Conservation (phyloP, 2,797 vertebrate genomes). For the Labroides dimidiatus region DNA sequence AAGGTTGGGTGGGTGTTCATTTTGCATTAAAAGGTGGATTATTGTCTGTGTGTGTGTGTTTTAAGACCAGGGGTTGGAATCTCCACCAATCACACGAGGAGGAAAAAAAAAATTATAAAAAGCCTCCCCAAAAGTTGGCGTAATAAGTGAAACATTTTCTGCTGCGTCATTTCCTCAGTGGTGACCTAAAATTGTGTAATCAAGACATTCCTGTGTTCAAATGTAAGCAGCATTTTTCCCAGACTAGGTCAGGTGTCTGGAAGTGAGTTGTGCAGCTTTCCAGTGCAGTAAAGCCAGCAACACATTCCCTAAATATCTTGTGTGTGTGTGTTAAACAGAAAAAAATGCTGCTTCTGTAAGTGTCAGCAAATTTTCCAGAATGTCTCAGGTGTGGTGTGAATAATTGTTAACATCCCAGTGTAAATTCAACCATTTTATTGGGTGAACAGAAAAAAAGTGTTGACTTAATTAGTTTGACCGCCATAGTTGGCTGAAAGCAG, state of each 20-base stretch:
- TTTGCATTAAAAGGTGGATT: conserved; percentile 39
- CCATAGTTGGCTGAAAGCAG: neutral
- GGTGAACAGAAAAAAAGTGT: conserved; percentile 7
- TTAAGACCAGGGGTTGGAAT: conserved; percentile 24
- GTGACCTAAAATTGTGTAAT: conserved; percentile 49
- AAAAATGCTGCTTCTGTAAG: conserved; percentile 31
- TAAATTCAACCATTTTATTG: conserved; percentile 19
- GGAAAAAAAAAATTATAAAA: neutral
- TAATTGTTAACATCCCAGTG: conserved; percentile 37
- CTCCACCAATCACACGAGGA: no score
- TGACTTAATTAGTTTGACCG: no score
- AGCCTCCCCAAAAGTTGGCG: neutral
- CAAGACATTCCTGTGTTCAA: conserved; percentile 33
- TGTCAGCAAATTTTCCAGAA: conserved; percentile 35
- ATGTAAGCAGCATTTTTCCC: conserved; percentile 61
- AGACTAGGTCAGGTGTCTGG: conserved; percentile 60
- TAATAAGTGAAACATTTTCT: conserved; percentile 18
- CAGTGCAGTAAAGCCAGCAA: conserved; percentile 44
- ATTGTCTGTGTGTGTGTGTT: conserved; percentile 17
- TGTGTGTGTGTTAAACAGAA: conserved; percentile 37
- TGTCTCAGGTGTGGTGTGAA: conserved; percentile 34
- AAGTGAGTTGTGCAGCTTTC: conserved; percentile 56
- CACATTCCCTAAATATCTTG: conserved; percentile 39
- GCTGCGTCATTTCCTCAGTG: conserved; percentile 31
- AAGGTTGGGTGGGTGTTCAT: conserved; percentile 2